Evolutionary conservation across 2,888 invertebrate genomes (phyloP).

Genomic region (Pyrrhosoma nymphula): DNA sequence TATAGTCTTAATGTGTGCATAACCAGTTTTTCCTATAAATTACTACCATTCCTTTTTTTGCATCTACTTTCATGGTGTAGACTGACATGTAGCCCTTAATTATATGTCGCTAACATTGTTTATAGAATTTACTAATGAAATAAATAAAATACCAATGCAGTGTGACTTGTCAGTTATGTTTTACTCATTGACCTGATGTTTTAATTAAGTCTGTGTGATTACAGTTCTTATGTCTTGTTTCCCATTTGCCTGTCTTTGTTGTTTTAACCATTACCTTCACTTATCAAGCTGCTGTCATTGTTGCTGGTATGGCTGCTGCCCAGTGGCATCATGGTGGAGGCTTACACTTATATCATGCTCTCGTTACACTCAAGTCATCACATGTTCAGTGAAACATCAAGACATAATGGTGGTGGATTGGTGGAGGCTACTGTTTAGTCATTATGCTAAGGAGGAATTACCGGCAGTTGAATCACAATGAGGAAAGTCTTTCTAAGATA

Average conservation of each 20-base stretch:
- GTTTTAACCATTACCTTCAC: slow-evolving; percentile 35
- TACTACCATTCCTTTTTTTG: neutral
- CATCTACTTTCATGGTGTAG: neutral
- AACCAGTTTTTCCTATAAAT: neutral
- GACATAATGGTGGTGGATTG: slow-evolving; percentile 58
- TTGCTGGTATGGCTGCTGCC: slow-evolving; percentile 63
- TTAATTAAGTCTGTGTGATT: neutral
- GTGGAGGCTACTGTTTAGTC: slow-evolving; percentile 56
- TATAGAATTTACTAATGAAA: neutral
- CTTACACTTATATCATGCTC: slow-evolving; percentile 40
- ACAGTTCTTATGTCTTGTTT: neutral
- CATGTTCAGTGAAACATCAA: neutral
- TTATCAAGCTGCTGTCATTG: slow-evolving; percentile 51
- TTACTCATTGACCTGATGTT: neutral
- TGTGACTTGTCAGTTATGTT: neutral
- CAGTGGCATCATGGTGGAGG: slow-evolving; percentile 66
- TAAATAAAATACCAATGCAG: neutral
- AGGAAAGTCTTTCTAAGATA: neutral
- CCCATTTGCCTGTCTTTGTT: slow-evolving; percentile 41
- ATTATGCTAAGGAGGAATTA: slow-evolving; percentile 10
- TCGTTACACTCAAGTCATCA: slow-evolving; percentile 42
- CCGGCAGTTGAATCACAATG: neutral
- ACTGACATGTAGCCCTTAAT: neutral
- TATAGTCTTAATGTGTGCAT: neutral
- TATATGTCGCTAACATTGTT: neutral